Evolutionary conservation across 2,888 invertebrate genomes (phyloP).

Genomic region (Melipona bicolor): DNA sequence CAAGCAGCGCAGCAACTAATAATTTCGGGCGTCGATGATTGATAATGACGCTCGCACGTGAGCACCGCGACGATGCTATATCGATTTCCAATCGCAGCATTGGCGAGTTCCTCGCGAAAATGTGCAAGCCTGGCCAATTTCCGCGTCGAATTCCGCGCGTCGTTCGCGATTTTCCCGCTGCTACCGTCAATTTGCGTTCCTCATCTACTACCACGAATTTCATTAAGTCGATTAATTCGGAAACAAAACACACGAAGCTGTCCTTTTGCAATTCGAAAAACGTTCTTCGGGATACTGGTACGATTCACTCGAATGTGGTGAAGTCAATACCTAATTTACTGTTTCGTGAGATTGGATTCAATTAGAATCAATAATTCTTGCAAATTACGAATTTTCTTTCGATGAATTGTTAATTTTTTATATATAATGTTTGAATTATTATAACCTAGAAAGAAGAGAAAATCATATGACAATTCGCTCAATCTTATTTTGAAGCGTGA

Average conservation of each 20-base stretch:
- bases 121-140: conserved; percentile 36
- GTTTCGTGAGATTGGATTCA: no score
- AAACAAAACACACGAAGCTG: background rate
- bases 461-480: no score
- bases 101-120: conserved; percentile 33
- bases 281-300: no score
- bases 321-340: no score
- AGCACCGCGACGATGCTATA: conserved; percentile 10
- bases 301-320: no score
- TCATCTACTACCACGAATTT: background rate
- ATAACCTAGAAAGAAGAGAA: no score
- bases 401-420: no score
- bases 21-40: conserved; percentile 36
- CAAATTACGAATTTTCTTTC: no score
- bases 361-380: no score
- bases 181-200: conserved; percentile 22
- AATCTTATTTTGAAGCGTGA: no score
- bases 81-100: conserved; percentile 37
- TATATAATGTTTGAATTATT: no score
- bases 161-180: conserved; percentile 18
- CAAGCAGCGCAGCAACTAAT: conserved; percentile 23
- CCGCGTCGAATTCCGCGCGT: background rate
- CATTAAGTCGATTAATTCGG: background rate
- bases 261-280: background rate
- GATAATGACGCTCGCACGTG: conserved; percentile 22